A percentile compares a stretch with the other conserved stretches of the same genome.
Evolutionary conservation across 2,113 vertebrate species (phyloP).

Genomic region (Hipposideros armiger): DNA sequence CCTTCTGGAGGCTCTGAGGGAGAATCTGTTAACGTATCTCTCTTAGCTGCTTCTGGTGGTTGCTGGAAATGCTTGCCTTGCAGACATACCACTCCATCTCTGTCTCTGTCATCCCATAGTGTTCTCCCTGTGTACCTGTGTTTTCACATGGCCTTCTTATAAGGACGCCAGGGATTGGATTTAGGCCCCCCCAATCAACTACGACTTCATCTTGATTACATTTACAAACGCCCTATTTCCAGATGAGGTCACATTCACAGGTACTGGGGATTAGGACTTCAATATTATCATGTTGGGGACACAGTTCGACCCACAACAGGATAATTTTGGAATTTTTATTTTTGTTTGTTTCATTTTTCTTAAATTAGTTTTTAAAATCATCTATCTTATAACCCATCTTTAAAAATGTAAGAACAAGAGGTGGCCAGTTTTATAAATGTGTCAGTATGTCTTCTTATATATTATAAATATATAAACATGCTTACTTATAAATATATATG

Average conservation of each 20-base stretch:
- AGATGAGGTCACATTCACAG: neutral
- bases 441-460: conserved; percentile 74
- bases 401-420: conserved; percentile 55
- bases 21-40: neutral
- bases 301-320: neutral
- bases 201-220: neutral
- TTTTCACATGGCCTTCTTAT: neutral
- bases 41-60: neutral
- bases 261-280: neutral
- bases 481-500: neutral
- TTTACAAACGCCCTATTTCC: neutral
- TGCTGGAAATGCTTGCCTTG: neutral
- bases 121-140: neutral
- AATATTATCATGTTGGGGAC: neutral
- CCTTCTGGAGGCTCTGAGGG: neutral
- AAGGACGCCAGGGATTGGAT: neutral
- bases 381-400: neutral
- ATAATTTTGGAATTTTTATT: conserved; percentile 43
- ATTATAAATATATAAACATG: neutral
- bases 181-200: neutral
- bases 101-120: neutral
- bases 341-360: conserved; percentile 62
- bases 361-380: conserved; percentile 43
- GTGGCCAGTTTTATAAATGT: conserved; percentile 23
- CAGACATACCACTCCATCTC: neutral